Conservation (phyloP, 2,797 vertebrate species). For the Urocyon cinereoargenteus region DNA sequence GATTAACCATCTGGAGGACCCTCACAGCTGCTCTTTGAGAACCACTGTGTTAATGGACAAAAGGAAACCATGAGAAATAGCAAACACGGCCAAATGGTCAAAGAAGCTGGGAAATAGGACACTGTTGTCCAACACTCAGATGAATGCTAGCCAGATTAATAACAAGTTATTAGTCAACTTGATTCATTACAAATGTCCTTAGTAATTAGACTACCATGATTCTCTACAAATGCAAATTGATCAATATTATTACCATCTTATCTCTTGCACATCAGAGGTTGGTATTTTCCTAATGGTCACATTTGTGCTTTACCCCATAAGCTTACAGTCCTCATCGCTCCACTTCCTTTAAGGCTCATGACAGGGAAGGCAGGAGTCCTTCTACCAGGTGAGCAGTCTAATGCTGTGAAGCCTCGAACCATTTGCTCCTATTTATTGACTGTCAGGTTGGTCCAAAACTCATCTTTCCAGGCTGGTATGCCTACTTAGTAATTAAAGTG, state of each 20-base stretch:
- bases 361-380: background rate
- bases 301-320: background rate
- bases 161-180: background rate
- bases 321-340: background rate
- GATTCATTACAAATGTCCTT: background rate
- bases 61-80: slow-evolving; percentile 31
- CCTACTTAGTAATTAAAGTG: slow-evolving; percentile 75
- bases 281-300: background rate
- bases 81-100: slow-evolving; percentile 15
- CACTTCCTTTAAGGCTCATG: background rate
- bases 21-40: slow-evolving; percentile 59
- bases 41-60: background rate
- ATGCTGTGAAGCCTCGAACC: background rate
- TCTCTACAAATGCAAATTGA: background rate
- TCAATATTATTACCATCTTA: background rate
- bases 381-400: background rate
- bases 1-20: slow-evolving; percentile 66
- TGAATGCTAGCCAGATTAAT: background rate
- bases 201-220: background rate
- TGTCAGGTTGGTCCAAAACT: slow-evolving; percentile 33
- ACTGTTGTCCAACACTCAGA: background rate
- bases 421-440: slow-evolving; percentile 31
- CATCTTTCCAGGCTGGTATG: slow-evolving; percentile 64
- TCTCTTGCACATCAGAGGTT: background rate
- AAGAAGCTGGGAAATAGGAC: slow-evolving; percentile 32